A percentile compares a stretch with the other conserved stretches of the same genome.
Evolutionary conservation across 1,140 invertebrate species (phyloP).

Genomic region (Ptiloglossa arizonensis): DNA sequence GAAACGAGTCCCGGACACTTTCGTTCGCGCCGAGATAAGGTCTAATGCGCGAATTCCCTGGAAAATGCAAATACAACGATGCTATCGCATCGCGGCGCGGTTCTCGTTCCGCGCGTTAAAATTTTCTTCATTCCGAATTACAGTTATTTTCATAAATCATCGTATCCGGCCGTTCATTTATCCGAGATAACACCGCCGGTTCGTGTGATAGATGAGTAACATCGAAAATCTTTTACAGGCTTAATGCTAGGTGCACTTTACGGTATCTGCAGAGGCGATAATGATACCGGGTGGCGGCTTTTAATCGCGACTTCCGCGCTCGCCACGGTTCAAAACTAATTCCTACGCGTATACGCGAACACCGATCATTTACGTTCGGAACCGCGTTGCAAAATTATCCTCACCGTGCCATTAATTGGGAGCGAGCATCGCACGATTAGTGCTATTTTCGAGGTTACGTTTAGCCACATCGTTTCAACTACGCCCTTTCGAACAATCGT

Average conservation of each 20-base stretch:
- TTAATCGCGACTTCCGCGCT: slow-evolving; percentile 10
- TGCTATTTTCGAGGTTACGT: too few relatives aligned
- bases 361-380: neutral
- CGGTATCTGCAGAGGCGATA: slow-evolving; percentile 20
- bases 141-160: slow-evolving; percentile 27
- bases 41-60: neutral
- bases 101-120: neutral
- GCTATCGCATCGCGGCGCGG: neutral
- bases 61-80: slow-evolving; percentile 2
- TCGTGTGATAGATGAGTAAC: neutral
- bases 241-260: slow-evolving; percentile 1
- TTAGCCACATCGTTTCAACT: too few relatives aligned
- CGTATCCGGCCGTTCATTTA: slow-evolving; percentile 15
- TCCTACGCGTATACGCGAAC: neutral
- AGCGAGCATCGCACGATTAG: too few relatives aligned
- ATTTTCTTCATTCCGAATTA: slow-evolving; percentile 3
- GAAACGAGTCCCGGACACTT: slow-evolving; percentile 11
- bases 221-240: slow-evolving; percentile 13
- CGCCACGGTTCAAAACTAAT: neutral
- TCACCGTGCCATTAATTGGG: too few relatives aligned
- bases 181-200: neutral
- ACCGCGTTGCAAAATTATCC: neutral
- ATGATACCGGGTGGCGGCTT: neutral
- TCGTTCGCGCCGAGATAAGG: neutral
- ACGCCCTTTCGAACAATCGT: too few relatives aligned